A percentile compares a stretch with the other conserved stretches of the same genome.
These are phyloP conservation scores for Anoplolepis gracilipes DNA, from an alignment of 1,140 invertebrate species.

Conservation along the genomic window DNA sequence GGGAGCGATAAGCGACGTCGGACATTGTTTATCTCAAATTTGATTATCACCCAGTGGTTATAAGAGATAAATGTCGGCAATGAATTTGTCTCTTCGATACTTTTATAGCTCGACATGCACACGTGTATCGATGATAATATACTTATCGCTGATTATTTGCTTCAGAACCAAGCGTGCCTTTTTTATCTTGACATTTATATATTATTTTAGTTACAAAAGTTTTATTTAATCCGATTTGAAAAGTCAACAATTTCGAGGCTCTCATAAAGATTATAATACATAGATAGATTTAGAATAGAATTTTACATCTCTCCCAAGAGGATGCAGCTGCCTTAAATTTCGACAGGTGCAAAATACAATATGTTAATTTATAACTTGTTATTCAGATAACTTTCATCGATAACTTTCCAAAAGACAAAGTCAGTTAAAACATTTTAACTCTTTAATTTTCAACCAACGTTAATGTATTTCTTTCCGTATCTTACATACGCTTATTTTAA, in stretches of 20 bases:
- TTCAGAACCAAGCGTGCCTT: background rate
- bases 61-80: conserved; percentile 18
- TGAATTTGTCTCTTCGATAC: background rate
- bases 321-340: conserved; percentile 4
- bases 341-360: background rate
- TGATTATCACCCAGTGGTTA: background rate
- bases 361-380: background rate
- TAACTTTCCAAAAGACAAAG: no score
- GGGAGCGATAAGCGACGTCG: conserved; percentile 28
- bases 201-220: background rate
- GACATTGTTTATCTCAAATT: conserved; percentile 22
- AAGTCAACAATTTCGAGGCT: background rate
- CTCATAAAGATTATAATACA: background rate
- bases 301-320: background rate
- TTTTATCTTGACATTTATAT: conserved; percentile 38
- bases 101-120: background rate
- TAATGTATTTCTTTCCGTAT: background rate
- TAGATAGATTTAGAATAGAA: background rate
- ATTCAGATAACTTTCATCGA: background rate
- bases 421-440: background rate
- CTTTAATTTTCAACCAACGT: background rate
- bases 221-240: background rate
- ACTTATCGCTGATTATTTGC: background rate
- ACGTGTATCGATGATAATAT: background rate
- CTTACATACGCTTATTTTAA: background rate